Percentiles rank a stretch among this genome's conserved stretches.
Evolutionary conservation across 2,113 vertebrate species (phyloP).

Genomic region (Ammodytes dubius): DNA sequence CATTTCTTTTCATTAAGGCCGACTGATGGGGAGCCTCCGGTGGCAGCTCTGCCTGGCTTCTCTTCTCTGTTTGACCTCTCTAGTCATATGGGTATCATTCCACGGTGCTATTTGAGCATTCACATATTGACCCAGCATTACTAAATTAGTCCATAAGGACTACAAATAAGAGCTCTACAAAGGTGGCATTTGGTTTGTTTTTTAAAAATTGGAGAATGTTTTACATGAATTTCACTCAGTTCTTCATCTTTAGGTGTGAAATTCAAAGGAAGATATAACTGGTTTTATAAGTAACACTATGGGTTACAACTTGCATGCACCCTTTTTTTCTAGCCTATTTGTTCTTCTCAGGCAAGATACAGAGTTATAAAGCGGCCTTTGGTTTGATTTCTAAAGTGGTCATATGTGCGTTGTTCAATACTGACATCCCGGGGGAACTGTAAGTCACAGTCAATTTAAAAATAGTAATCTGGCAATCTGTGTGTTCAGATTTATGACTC

Average conservation of each 20-base stretch:
- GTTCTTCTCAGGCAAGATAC: background rate
- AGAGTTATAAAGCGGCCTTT: background rate
- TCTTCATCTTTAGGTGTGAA: background rate
- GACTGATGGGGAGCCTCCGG: constrained; percentile 48
- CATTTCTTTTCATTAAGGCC: constrained; percentile 67
- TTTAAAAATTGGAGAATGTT: too few relatives aligned
- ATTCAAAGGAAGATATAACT: background rate
- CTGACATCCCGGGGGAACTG: background rate
- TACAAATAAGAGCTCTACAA: background rate
- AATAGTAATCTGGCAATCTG: background rate
- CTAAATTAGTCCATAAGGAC: constrained; percentile 9
- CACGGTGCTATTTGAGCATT: constrained; percentile 6
- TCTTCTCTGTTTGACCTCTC: constrained; percentile 21
- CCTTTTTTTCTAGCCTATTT: too few relatives aligned
- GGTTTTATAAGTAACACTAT: background rate
- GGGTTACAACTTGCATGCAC: background rate
- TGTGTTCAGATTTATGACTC: background rate
- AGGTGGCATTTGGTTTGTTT: background rate
- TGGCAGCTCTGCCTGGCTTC: constrained; percentile 30
- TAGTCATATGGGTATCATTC: constrained; percentile 4
- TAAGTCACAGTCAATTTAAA: background rate
- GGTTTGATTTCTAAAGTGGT: background rate
- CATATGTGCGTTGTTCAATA: background rate
- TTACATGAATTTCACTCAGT: background rate
- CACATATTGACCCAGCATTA: background rate